These are phyloP conservation scores for Hormaphis cornu DNA, from an alignment of 1,140 invertebrate genomes.

Conservation along the genomic window DNA sequence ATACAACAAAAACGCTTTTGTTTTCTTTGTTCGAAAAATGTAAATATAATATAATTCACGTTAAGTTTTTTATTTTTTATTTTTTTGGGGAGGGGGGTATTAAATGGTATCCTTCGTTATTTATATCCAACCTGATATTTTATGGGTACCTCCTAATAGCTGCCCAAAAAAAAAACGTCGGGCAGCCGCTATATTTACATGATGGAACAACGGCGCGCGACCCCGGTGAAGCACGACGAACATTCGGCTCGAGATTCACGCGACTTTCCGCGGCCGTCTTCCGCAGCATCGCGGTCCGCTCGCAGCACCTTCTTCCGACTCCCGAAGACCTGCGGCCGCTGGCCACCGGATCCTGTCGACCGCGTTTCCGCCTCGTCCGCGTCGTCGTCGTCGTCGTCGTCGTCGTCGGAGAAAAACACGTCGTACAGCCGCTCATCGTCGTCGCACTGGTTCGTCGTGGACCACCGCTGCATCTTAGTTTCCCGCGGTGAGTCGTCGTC, in stretches of 20 bases:
- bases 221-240: conserved; percentile 69
- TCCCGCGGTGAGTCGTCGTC: conserved; percentile 67
- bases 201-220: conserved; percentile 55
- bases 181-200: conserved; percentile 65
- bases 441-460: conserved; percentile 74
- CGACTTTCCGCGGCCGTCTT: conserved; percentile 77
- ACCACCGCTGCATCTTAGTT: conserved; percentile 86
- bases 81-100: too few species aligned
- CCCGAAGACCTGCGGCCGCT: conserved; percentile 71
- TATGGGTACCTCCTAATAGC: too few species aligned
- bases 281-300: conserved; percentile 65
- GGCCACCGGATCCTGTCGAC: conserved; percentile 76
- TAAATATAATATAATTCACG: too few species aligned
- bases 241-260: conserved; percentile 79
- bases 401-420: too few species aligned
- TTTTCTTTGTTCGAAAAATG: too few species aligned
- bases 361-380: conserved; percentile 72
- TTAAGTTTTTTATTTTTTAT: too few species aligned
- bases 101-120: too few species aligned
- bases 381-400: conserved; percentile 83
- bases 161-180: too few species aligned
- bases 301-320: conserved; percentile 65
- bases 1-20: too few species aligned
- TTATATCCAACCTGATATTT: too few species aligned
- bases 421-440: conserved; percentile 79